Evolutionary conservation across 2,113 vertebrate species (phyloP).

Genomic region (Sinocyclocheilus anshuiensis): DNA sequence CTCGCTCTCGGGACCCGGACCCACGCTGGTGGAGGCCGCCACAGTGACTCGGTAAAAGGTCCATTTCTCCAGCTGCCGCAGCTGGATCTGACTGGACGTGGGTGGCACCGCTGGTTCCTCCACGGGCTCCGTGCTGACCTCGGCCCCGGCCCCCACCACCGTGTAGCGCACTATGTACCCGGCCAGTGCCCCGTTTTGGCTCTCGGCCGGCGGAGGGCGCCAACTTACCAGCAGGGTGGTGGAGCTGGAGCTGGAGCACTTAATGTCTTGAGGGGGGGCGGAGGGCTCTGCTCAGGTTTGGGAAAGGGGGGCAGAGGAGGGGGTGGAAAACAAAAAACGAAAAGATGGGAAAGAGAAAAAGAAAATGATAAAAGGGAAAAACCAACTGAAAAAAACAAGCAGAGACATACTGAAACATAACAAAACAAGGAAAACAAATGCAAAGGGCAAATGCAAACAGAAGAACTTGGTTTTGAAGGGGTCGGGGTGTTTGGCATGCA

Average conservation of each 20-base stretch:
- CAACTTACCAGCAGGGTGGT: conserved; percentile 99
- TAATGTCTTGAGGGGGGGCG: conserved; percentile 97
- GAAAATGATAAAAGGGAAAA: conserved; percentile 83
- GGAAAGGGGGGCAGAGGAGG: conserved; percentile 41
- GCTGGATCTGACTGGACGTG: conserved; percentile 80
- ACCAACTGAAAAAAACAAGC: conserved; percentile 63
- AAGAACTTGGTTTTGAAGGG: conserved; percentile 52
- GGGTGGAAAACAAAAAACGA: conserved; percentile 63
- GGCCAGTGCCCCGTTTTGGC: conserved; percentile 92
- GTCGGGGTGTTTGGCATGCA: conserved; percentile 50
- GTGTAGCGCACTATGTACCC: conserved; percentile 93
- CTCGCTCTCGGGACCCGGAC: conserved; percentile 90
- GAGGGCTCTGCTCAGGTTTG: conserved; percentile 91
- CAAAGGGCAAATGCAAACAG: conserved; percentile 62
- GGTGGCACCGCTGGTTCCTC: conserved; percentile 86
- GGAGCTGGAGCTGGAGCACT: conserved; percentile 94
- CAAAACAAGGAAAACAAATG: conserved; percentile 47
- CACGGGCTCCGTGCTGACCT: conserved; percentile 74
- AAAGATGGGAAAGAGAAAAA: conserved; percentile 91
- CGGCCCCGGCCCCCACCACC: conserved; percentile 84
- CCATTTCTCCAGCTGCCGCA: conserved; percentile 97
- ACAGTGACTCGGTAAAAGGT: conserved; percentile 90
- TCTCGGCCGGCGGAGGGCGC: conserved; percentile 87
- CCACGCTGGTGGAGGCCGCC: conserved; percentile 86
- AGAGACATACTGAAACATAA: conserved; percentile 47